Evolutionary conservation across 2,888 invertebrate species (phyloP), one percentile per base, ranked within the genome.

Genomic region (Hyles lineata): DNA sequence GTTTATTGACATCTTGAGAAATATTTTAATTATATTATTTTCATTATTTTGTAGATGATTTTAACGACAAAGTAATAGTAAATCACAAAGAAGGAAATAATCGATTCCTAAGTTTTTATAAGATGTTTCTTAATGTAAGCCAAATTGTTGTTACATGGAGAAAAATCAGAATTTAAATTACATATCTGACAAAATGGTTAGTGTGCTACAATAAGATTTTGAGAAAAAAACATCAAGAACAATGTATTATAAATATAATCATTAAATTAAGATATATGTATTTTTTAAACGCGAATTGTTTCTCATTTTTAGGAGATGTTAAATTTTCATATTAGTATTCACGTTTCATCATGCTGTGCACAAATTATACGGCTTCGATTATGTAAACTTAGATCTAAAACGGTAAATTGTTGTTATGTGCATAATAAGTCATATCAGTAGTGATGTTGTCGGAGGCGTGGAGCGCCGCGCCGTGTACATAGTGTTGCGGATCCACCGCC

Each of bases 181-280:
- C 94, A 94, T 94, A 94, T 94, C 94, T 93, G 92, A 93, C 92
- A 94, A 93, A 92, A 94, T 94, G 94, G 94, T 94, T 94, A 94
- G 94, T 94, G 94, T 94, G 92, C 92, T 94, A 94, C 93, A 90
- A 90, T 94, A 93, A 93, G 93, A 90, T 90, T 90, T 89, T 89
- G 89, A 88, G 86, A 88, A 67, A 86, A 87, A 91, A 91, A 88
- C 92, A 92, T 90, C 92, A 93, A 91, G 89, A 91, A 92, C 93
- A 92, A 91, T 94, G 92, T 94, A 93, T 91, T 91, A 91, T 93
- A 92, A 90, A 92, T 87, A 87, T 93, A 93, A 94, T 93, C 93
- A 92, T 90, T 92, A 92, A 89, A 92, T 88, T 94, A 93, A 92
- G 93, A 83, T 92, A 91, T 89, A 63, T 70, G 93, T 94, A 94